Evolutionary conservation across 2,888 invertebrate genomes (phyloP).

Genomic region (Rutpela maculata): DNA sequence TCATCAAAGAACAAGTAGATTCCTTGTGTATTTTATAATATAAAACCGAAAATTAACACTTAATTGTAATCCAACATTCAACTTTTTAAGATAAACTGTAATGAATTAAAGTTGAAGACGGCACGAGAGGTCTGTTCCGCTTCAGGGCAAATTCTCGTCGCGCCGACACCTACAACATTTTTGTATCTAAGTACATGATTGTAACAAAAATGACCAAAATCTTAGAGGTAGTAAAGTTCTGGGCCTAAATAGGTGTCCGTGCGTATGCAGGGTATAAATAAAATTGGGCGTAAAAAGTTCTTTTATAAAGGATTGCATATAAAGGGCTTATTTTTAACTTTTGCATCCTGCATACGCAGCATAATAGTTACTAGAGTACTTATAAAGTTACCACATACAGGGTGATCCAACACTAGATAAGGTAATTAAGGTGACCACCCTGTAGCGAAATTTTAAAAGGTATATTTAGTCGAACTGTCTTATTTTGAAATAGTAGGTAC

Average conservation of each 20-base stretch:
- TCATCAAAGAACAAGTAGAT: neutral
- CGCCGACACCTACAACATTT: neutral
- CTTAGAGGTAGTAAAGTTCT: conserved; percentile 10
- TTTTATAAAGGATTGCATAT: conserved; percentile 43
- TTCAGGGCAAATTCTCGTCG: neutral
- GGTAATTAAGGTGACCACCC: neutral
- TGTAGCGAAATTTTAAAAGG: conserved; percentile 1
- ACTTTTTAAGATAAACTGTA: neutral
- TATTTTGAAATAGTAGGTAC: conserved; percentile 7
- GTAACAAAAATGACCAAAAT: conserved; percentile 19
- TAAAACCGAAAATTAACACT: neutral
- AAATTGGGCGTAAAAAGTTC: conserved; percentile 18
- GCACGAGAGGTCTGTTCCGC: neutral
- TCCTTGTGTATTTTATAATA: neutral
- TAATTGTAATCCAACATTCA: neutral
- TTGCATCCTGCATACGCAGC: conserved; percentile 2
- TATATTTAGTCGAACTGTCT: neutral
- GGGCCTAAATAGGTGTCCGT: conserved; percentile 26
- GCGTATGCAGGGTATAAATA: conserved; percentile 5
- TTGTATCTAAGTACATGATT: conserved; percentile 11
- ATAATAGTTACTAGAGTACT: conserved; percentile 19
- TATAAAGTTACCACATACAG: conserved; percentile 14
- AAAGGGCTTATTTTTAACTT: conserved; percentile 9
- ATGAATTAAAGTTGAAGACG: neutral
- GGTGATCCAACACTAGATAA: neutral